Evolutionary conservation across 2,888 invertebrate species (phyloP).

Genomic region (Rotaria socialis): DNA sequence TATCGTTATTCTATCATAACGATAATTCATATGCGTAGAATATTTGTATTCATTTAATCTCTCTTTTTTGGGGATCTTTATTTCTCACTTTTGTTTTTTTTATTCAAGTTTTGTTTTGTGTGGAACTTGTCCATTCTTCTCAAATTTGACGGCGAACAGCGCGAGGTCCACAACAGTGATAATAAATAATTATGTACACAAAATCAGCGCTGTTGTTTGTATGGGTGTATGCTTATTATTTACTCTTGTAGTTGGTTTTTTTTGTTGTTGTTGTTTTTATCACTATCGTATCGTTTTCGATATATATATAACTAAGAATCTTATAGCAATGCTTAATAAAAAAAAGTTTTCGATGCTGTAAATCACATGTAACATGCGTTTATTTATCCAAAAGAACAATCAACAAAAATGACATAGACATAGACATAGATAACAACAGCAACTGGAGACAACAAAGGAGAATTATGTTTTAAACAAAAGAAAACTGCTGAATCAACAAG

Average conservation of each 20-base stretch:
- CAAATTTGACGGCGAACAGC: constrained; percentile 4
- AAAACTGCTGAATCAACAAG: background rate
- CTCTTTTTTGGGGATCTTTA: background rate
- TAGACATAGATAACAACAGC: background rate
- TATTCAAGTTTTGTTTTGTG: background rate
- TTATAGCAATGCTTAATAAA: background rate
- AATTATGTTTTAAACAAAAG: background rate
- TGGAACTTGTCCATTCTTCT: constrained; percentile 22
- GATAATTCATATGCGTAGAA: background rate
- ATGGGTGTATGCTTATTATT: background rate
- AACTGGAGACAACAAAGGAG: background rate
- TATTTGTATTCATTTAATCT: background rate
- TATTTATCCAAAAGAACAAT: background rate
- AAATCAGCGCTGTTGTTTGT: constrained; percentile 9
- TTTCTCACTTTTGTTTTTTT: background rate
- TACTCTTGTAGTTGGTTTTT: background rate
- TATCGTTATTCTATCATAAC: background rate
- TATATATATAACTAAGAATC: background rate
- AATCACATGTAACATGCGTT: background rate
- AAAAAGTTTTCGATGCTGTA: background rate
- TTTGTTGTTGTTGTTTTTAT: background rate
- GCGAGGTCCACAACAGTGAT: constrained; percentile 32
- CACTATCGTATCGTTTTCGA: background rate
- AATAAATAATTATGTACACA: constrained; percentile 14
- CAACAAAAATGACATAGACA: background rate